phyloP scores from a whole-genome alignment of 2,888 invertebrate species.

The Steinernema carpocapsae region DNA sequence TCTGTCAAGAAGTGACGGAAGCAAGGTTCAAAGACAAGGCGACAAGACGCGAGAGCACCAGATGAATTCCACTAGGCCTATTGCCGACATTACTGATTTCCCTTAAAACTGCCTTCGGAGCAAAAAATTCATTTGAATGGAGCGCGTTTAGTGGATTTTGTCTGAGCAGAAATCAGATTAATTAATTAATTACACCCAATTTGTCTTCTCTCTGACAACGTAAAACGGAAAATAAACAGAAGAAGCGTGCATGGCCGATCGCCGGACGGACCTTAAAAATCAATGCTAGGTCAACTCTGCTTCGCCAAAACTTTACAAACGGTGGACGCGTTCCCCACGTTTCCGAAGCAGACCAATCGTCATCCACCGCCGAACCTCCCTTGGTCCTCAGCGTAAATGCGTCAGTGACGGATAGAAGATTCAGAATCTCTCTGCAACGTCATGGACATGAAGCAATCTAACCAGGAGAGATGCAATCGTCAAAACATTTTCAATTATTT shows the following conservation, averaged over 20 bases:
- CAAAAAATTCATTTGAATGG: neutral
- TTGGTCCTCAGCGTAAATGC: neutral
- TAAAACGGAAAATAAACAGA: neutral
- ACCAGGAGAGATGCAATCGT: conserved; percentile 21
- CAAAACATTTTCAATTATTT: conserved; percentile 30
- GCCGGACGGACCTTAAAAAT: too few species aligned
- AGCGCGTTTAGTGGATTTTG: neutral
- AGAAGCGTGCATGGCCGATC: neutral
- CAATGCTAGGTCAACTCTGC: too few species aligned
- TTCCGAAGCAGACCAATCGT: too few species aligned
- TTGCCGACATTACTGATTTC: neutral
- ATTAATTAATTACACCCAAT: neutral
- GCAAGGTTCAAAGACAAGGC: too few species aligned
- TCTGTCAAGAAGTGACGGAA: too few species aligned
- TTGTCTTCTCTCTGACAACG: neutral
- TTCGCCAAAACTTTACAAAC: too few species aligned
- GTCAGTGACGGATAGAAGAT: neutral
- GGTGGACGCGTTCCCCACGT: too few species aligned
- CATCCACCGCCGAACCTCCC: too few species aligned
- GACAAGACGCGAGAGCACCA: too few species aligned
- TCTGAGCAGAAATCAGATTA: conserved; percentile 1
- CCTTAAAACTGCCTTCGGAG: neutral
- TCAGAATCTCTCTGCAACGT: conserved; percentile 2
- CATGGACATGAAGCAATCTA: neutral
- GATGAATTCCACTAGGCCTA: too few species aligned